Conservation (phyloP, 2,888 invertebrate genomes). For the Hirtodrosophila alboralis region DNA sequence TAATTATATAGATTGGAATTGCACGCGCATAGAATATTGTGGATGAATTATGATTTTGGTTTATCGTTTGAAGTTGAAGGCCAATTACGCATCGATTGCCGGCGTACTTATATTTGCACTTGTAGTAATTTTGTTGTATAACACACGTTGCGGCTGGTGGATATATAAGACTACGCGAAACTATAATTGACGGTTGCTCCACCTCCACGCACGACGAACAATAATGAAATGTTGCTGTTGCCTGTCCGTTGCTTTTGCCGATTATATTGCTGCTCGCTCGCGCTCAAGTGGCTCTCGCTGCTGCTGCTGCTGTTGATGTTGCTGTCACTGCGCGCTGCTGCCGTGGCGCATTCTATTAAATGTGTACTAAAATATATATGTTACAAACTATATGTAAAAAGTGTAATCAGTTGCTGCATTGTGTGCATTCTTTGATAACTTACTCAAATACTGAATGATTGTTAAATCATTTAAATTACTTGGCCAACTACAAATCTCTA, state of each 20-base stretch:
- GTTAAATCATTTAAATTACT: conserved; percentile 50
- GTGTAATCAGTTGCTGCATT: conserved; percentile 8
- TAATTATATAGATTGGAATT: conserved; percentile 38
- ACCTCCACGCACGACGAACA: conserved; percentile 71
- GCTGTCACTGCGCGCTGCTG: conserved; percentile 45
- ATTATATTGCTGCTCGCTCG: conserved; percentile 51
- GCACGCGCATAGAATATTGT: conserved; percentile 3
- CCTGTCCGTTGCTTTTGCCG: conserved; percentile 27
- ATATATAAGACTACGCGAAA: conserved; percentile 48
- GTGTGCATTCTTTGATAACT: conserved; percentile 55
- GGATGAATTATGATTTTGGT: conserved; percentile 5
- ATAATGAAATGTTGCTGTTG: conserved; percentile 54
- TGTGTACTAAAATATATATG: conserved; percentile 35
- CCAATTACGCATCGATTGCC: conserved; percentile 44
- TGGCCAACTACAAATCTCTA: conserved; percentile 44
- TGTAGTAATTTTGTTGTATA: conserved; percentile 72
- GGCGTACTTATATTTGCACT: conserved; percentile 45
- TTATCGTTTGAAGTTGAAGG: conserved; percentile 42
- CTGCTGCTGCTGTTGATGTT: conserved; percentile 28
- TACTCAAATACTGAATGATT: conserved; percentile 60
- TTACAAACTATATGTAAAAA: conserved; percentile 22
- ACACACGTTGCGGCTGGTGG: conserved; percentile 48
- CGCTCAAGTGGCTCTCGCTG: conserved; percentile 38
- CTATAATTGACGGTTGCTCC: conserved; percentile 73
- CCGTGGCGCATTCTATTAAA: conserved; percentile 54